Evolutionary conservation across 2,113 vertebrate genomes (phyloP), one percentile per base, ranked within the genome.

Genomic region (Albula goreensis): DNA sequence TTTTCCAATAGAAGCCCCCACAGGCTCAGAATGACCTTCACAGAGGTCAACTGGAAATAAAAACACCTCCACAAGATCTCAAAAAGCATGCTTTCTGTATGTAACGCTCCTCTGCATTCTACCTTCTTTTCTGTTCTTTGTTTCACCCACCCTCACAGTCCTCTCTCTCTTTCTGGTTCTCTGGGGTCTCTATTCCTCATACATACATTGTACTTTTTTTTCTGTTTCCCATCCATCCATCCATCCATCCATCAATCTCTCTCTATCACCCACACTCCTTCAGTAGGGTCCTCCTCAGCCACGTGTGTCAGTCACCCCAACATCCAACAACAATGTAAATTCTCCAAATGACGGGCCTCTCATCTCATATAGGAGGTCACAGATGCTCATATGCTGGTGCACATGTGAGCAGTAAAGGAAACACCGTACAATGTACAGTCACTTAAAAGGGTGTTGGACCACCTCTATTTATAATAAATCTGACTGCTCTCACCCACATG

Each of bases 341-440:
- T 82, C 31, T 82, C 85, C 22, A 74, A 81, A 86, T 85, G 80
- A 63, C 84, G 50, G 84, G 60, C 9, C 51, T 80, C 10, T 80
- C 51, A 85, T 48, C 52, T 41, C 12, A 17, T 60, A 70, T 57
- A 48, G 85, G 19, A 49, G 78, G 78, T 53, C 85, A 80, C 81
- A 82, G 52, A 25, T 63, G 60, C n/a, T 53, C 31, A 41, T 41
- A 41, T 41, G 31, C 31, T 1, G 31, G 31, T 41, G 31, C 31
- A 41, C 31, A 41, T 41, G 31, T 41, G 31, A 41, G 31, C 31
- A 41, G 31, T 41, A 41, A 41, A 41, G 31, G 31, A 0, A 41
- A 41, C 31, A 41, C 31, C 31, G 1, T 41, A 41, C 31, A 41
- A 41, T 41, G 31, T 41, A 41, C 31, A 41, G 31, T 41, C 31